Evolutionary conservation across 1,140 invertebrate species (phyloP), one percentile per base, ranked within the genome.

Genomic region (Zaprionus tsacasi): DNA sequence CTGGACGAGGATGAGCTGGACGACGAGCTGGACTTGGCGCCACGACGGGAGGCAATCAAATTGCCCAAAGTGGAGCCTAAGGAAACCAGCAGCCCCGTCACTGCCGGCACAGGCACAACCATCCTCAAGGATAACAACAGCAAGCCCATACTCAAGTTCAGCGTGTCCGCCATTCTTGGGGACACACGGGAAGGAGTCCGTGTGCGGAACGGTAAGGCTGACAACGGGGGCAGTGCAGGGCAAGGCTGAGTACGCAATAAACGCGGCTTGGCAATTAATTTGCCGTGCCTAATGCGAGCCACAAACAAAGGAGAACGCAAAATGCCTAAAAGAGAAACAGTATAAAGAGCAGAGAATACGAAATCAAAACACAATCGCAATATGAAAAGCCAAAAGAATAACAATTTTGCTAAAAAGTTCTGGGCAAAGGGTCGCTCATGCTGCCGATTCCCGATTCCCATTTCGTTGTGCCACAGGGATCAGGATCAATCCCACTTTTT

Each of bases 111-210:
- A 17, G 57, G 50, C 30, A 83, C 86, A 6, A 92, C 92, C 43
- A 86, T 92, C 15, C 74, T 92, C 13, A 92, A 92, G 83, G 92
- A 92, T 83, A 91, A 74, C 72, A 93, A 91, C 71, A 93, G 82
- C 67, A 97, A 97, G 82, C 97, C 97, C 0, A 95, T 97, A 78
- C 94, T 98, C 68, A 98, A 98, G 93, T 98, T 98, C 93, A 98
- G 97, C 94, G 97, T 98, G 63, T 97, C 96, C 93, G 97, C 97
- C 13, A 98, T 98, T 79, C 94, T 98, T 48, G 96, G 96, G n/a
- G 94, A 93, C 59, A 93, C 91, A 27, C 91, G 92, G 6, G 76
- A 93, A 87, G 88, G 93, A 90, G 78, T 93, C 59, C 80, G 90
- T 76, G 83, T 93, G 35, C 72, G 92, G 68, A 93, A 91, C 85